phyloP scores from a whole-genome alignment of 2,113 vertebrate genomes.

The Cisticola juncidis region DNA sequence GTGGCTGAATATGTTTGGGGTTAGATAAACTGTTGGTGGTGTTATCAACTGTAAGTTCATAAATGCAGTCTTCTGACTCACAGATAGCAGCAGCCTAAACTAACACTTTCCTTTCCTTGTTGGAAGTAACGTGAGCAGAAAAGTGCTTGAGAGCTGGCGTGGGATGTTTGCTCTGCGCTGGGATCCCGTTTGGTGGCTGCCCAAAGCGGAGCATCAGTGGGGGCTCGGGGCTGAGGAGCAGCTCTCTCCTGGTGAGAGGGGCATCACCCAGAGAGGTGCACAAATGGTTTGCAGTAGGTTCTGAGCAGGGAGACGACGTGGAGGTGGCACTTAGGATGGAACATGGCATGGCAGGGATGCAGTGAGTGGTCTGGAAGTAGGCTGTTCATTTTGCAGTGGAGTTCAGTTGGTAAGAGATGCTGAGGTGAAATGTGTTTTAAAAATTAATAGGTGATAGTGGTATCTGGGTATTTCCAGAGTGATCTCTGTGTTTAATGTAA shows the following conservation, averaged over 20 bases:
- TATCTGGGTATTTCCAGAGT: neutral
- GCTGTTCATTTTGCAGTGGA: neutral
- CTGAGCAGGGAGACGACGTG: neutral
- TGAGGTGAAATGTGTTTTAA: neutral
- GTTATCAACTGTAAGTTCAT: neutral
- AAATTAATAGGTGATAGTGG: neutral
- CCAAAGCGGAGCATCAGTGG: neutral
- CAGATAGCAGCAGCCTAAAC: neutral
- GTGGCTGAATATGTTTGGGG: neutral
- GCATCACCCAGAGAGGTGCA: no score
- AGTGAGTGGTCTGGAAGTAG: neutral
- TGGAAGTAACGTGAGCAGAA: neutral
- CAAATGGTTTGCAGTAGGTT: neutral
- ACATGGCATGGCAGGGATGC: accelerated
- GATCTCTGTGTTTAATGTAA: neutral
- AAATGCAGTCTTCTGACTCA: neutral
- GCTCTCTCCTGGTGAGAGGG: no score
- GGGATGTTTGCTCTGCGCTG: neutral
- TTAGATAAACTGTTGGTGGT: neutral
- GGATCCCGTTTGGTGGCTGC: neutral
- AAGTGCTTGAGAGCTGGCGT: neutral
- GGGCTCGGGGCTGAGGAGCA: neutral
- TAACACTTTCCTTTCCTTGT: neutral
- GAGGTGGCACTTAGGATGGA: neutral
- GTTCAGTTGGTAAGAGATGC: neutral